Conservation (phyloP, 2,797 vertebrate genomes). For the Pseudochaenichthys georgianus region DNA sequence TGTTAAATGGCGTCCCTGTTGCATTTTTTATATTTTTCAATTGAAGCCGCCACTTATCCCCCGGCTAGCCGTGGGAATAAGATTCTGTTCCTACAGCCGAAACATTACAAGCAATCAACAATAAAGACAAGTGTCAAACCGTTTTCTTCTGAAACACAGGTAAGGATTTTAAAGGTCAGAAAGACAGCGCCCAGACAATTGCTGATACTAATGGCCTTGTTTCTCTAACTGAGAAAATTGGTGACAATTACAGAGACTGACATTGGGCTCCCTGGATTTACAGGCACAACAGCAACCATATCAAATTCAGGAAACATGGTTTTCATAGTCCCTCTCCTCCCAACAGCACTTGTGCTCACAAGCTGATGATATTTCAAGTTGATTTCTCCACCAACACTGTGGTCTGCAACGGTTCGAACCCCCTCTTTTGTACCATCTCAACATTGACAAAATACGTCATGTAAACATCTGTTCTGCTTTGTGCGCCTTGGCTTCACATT, state of each 20-base stretch:
- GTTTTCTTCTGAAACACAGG: constrained; percentile 34
- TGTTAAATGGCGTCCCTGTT: background rate
- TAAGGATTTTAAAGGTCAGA: constrained; percentile 64
- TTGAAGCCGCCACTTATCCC: constrained; percentile 1
- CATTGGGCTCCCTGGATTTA: constrained; percentile 47
- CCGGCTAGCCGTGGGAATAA: constrained; percentile 4
- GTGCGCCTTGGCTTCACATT: constrained; percentile 1
- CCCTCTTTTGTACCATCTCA: constrained; percentile 15
- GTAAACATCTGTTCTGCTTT: constrained; percentile 39
- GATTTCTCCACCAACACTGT: constrained; percentile 12
- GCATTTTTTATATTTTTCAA: constrained; percentile 30
- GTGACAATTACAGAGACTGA: constrained; percentile 60
- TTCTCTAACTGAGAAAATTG: constrained; percentile 61
- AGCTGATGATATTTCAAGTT: constrained; percentile 24
- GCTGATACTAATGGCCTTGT: constrained; percentile 50
- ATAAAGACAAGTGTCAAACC: constrained; percentile 46
- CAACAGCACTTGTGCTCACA: constrained; percentile 1
- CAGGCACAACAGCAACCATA: constrained; percentile 28
- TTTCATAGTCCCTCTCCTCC: background rate
- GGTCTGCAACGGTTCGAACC: constrained; percentile 9
- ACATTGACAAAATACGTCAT: constrained; percentile 7
- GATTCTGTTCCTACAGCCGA: constrained; percentile 25
- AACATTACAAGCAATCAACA: constrained; percentile 47
- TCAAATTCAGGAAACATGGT: constrained; percentile 17
- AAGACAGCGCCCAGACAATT: constrained; percentile 40